A percentile compares a stretch with the other conserved stretches of the same genome.
These are phyloP conservation scores for Entomyzon cyanotis DNA, from an alignment of 2,113 vertebrate genomes.

Conservation along the genomic window DNA sequence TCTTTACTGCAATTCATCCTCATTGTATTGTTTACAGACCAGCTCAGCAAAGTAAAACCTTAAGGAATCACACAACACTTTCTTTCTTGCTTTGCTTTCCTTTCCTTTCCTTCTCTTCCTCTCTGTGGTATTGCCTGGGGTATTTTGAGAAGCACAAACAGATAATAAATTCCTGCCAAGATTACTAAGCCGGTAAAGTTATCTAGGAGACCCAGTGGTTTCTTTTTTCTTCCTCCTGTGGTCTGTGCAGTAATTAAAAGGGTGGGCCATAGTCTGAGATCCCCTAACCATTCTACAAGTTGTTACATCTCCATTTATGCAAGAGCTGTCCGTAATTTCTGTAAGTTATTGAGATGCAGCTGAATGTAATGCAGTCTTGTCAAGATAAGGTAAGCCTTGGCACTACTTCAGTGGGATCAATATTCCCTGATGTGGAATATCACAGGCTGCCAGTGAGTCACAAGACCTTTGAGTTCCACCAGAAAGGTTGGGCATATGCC, in stretches of 20 bases:
- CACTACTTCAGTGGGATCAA: constrained; percentile 11
- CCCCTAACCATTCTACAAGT: neutral
- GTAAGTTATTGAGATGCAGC: neutral
- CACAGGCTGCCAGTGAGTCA: constrained; percentile 30
- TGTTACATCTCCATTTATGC: neutral
- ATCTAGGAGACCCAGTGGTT: neutral
- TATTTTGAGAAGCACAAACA: neutral
- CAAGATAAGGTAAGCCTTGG: constrained; percentile 48
- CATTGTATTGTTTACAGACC: neutral
- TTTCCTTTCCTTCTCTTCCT: neutral
- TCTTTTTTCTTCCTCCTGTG: neutral
- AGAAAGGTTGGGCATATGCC: neutral
- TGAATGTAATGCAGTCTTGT: neutral
- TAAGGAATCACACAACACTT: neutral
- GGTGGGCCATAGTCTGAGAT: neutral
- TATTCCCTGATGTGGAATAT: neutral
- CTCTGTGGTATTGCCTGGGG: neutral
- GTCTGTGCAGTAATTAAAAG: neutral
- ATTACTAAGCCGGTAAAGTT: neutral
- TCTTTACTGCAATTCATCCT: neutral
- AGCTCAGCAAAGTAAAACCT: neutral
- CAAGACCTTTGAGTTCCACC: neutral
- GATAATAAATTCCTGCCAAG: neutral
- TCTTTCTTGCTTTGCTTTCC: neutral
- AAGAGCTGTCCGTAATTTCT: neutral